A percentile compares a stretch with the other conserved stretches of the same genome.
These are phyloP conservation scores for Drosophila atripex DNA, from an alignment of 2,888 invertebrate species.

Conservation along the genomic window DNA sequence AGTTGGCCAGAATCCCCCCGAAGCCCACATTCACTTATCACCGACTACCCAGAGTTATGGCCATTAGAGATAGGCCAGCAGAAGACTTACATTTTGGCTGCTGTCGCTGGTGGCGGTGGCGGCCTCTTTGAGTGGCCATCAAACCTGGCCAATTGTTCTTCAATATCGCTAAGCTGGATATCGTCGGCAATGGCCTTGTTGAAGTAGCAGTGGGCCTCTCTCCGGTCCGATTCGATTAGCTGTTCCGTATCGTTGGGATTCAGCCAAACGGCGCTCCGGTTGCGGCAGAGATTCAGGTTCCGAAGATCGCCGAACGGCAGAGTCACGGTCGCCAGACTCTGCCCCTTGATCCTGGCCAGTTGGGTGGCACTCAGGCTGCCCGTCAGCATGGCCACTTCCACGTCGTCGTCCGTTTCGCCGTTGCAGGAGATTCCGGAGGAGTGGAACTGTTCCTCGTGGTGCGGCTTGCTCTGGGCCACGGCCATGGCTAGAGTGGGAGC, in stretches of 20 bases:
- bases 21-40: conserved; percentile 15
- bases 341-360: conserved; percentile 52
- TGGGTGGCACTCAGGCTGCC: conserved; percentile 61
- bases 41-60: conserved; percentile 62
- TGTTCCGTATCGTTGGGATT: conserved; percentile 62
- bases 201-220: conserved; percentile 42
- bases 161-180: conserved; percentile 83
- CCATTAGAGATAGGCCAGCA: conserved; percentile 37
- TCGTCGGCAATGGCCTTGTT: conserved; percentile 77
- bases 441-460: conserved; percentile 75
- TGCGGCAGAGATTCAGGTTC: conserved; percentile 82
- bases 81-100: conserved; percentile 37
- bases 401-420: conserved; percentile 81
- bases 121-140: conserved; percentile 62
- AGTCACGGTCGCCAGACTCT: background rate
- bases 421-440: conserved; percentile 83
- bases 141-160: conserved; percentile 82
- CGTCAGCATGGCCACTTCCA: conserved; percentile 78
- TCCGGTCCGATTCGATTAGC: conserved; percentile 31
- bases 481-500: conserved; percentile 62
- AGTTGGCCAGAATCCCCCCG: conserved; percentile 18
- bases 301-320: conserved; percentile 70
- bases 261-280: conserved; percentile 82
- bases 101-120: conserved; percentile 35
- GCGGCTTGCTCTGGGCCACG: conserved; percentile 52